A percentile compares a stretch with the other conserved stretches of the same genome.
Conservation (phyloP, 2,113 vertebrate species). For the Hemichromis elongatus region DNA sequence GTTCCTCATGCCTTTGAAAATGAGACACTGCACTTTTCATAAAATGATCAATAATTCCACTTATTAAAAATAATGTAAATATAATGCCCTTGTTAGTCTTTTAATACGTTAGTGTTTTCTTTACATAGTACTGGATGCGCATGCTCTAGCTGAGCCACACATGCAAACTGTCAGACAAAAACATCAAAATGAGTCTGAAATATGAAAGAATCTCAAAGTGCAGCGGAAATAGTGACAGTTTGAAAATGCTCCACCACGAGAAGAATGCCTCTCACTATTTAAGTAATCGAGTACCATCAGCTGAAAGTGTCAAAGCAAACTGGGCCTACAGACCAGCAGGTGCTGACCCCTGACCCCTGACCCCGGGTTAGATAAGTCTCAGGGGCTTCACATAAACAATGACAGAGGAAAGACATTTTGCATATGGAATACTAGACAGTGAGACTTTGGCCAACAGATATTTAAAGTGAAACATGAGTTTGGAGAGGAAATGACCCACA, state of each 20-base stretch:
- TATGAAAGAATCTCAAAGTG: accelerated
- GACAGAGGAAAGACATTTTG: not conserved
- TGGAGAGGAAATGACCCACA: not conserved
- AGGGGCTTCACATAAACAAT: not conserved
- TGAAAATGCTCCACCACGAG: not conserved
- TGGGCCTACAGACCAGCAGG: not conserved
- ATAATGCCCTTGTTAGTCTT: not conserved
- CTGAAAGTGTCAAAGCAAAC: not conserved
- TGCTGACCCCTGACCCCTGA: not conserved
- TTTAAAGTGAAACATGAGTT: not conserved
- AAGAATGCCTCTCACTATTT: not conserved
- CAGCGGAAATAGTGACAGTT: accelerated
- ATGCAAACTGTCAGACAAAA: not conserved
- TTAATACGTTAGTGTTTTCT: not conserved
- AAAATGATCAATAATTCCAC: not conserved
- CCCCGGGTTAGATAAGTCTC: no score
- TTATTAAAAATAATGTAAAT: no score
- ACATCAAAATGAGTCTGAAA: no score
- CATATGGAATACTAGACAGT: not conserved
- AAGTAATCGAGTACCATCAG: not conserved
- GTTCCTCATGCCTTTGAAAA: no score
- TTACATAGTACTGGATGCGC: not conserved
- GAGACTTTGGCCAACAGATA: not conserved
- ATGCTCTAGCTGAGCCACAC: not conserved
- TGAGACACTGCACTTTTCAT: not conserved